phyloP scores from a whole-genome alignment of 2,113 vertebrate species.

The Cephalophus harveyi region DNA sequence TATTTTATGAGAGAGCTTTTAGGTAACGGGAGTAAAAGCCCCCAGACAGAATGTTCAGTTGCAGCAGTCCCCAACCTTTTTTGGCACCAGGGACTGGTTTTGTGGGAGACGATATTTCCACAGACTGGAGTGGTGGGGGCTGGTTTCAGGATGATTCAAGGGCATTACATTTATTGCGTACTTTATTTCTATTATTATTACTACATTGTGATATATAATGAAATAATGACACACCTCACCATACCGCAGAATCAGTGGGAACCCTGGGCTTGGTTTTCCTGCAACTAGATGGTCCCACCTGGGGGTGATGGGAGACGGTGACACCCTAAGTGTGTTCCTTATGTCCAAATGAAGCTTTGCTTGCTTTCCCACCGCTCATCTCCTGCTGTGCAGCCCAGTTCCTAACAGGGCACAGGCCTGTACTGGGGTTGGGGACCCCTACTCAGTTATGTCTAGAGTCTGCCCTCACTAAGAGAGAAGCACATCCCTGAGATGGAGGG shows the following conservation, averaged over 20 bases:
- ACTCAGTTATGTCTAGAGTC: neutral
- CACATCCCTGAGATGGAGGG: neutral
- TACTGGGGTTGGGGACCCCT: neutral
- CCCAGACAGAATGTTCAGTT: neutral
- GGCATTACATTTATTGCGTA: neutral
- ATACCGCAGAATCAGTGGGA: neutral
- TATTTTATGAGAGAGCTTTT: slow-evolving; percentile 16
- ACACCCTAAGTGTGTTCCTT: neutral
- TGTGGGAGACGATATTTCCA: neutral
- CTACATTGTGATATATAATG: neutral
- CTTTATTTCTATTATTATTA: neutral
- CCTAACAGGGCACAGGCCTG: neutral
- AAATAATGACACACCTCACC: neutral
- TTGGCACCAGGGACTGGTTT: neutral
- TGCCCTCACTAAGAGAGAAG: neutral
- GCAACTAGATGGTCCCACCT: neutral
- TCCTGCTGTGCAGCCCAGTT: neutral
- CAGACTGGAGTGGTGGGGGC: neutral
- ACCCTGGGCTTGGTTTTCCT: neutral
- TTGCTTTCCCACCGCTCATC: neutral
- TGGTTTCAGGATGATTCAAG: neutral
- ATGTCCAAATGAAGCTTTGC: neutral
- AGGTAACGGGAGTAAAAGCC: neutral
- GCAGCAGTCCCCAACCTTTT: neutral
- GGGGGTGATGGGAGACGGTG: neutral